Base-by-base conservation (phyloP, 2,888 invertebrate species). In the Nowickia ferox region DNA sequence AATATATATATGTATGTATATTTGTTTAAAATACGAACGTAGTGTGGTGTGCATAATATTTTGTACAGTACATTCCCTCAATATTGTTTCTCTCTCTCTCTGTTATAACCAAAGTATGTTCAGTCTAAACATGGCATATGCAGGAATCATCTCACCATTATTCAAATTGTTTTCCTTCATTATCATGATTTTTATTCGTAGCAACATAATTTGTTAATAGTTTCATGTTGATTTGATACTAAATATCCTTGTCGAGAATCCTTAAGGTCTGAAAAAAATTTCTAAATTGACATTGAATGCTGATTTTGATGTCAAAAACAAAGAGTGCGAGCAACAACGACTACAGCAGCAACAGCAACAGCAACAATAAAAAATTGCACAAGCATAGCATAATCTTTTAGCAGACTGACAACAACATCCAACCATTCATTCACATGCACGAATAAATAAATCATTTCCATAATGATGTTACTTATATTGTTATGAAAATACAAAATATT, bases 301-400 rank as follows among this genome's bases (percentile, higher is more conserved):
- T 83, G 76, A 57, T 42, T 76, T 76, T 65, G 44, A 77, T 83
- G 57, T 65, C 77, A 76, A 71, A 69, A 82, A 71, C 68, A 75
- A 69, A 59, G 5, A 71, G 30, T 51, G 42, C n/a, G n/a, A 59
- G 42, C n/a, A 13, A 59, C 48, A 38, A 61, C 22, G 46, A 59
- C 22, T 15, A 61, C 19, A 13, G 30, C 65, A 42, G 15, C 22
- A 53, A 10, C 22, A 59, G 17, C 9, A 61, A 22, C 22, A 30
- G n/a, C 13, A 61, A 63, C 10, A 61, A 63, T 13, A 66, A 44
- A 55, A 57, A 65, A 48, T 42, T 65, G 72, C 65, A 69, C 38
- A n/a, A 61, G n/a, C 48, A 59, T 2, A 4, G 57, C 57, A 57
- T 59, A 57, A 59, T 42, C 9, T 68, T 42, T 17, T 9, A 59